A percentile compares a stretch with the other conserved stretches of the same genome.
Conservation (phyloP, 2,888 invertebrate species). For the Watsonalla binaria region DNA sequence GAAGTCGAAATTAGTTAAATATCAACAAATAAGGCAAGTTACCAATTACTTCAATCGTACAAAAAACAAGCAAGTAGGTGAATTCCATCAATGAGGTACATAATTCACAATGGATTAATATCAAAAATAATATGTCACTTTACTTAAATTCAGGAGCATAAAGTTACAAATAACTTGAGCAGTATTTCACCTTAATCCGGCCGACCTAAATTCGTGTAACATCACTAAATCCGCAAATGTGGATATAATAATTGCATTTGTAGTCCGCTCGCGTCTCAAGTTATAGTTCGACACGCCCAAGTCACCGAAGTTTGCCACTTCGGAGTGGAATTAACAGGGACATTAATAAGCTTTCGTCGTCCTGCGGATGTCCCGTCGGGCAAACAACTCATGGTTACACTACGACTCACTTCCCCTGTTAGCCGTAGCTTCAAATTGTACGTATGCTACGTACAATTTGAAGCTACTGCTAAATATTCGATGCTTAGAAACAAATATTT, state of each 20-base stretch:
- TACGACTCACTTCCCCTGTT: conserved; percentile 10
- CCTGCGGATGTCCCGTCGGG: conserved; percentile 16
- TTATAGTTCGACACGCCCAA: conserved; percentile 12
- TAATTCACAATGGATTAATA: background rate
- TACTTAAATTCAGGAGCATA: background rate
- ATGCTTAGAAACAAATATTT: too few species aligned
- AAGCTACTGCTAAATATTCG: too few species aligned
- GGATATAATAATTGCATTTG: conserved; percentile 18
- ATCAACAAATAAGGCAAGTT: too few species aligned
- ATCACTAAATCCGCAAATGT: conserved; percentile 12
- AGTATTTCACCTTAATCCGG: background rate
- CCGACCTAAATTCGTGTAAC: background rate
- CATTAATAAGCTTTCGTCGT: conserved; percentile 31
- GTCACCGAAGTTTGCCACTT: conserved; percentile 15
- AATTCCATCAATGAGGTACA: too few species aligned
- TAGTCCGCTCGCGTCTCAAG: conserved; percentile 4
- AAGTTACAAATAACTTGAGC: background rate
- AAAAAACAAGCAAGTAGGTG: too few species aligned
- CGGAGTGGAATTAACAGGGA: conserved; percentile 34
- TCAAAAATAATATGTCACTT: background rate
- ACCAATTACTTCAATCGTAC: too few species aligned
- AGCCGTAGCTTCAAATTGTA: too few species aligned
- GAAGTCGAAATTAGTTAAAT: too few species aligned
- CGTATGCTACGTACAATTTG: background rate
- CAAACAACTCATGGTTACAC: conserved; percentile 12